Evolutionary conservation across 2,797 vertebrate genomes (phyloP), one percentile per base, ranked within the genome.

Genomic region (Anomalospiza imberbis): DNA sequence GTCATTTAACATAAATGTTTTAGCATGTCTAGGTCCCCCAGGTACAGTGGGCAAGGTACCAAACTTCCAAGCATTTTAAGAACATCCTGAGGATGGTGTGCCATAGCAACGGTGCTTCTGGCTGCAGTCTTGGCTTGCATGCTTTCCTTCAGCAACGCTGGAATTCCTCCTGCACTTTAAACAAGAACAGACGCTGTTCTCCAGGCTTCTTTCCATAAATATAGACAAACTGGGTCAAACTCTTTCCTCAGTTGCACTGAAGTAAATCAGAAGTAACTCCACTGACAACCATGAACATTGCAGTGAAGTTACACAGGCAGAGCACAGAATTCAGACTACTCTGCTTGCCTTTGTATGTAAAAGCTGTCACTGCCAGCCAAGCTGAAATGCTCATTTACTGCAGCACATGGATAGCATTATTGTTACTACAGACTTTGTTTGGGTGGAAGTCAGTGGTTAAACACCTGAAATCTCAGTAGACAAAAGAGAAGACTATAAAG

Each of bases 391-490:
- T 94, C 71, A 57, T 96, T 96, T 96, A 88, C 75, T 67, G 45
- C 83, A 96, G 91, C 97, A 97, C 96, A 97, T 97, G 97, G 96
- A 91, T 74, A 93, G 73, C 91, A 89, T 98, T 97, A 98, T 75
- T 72, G 57, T 83, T 88, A 90, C 92, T 84, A 81, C 81, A 93
- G 88, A 94, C 96, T 87, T 93, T 75, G 57, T 91, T 95, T 86
- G 85, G 89, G 95, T 95, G 93, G 89, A 97, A 97, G 60, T 85
- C 22, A 90, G 94, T 92, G 88, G 91, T 97, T 97, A 97, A 96
- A 95, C 92, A 97, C 96, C 95, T 96, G 96, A 98, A 98, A 95
- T 95, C 97, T 97, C 97, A 92, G 93, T 90, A 96, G 91, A 97
- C 97, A 89, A 92, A 97, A 95, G 91, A 95, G 95, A 95, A 85